phyloP scores from a whole-genome alignment of 2,113 vertebrate genomes.

The Carettochelys insculpta region DNA sequence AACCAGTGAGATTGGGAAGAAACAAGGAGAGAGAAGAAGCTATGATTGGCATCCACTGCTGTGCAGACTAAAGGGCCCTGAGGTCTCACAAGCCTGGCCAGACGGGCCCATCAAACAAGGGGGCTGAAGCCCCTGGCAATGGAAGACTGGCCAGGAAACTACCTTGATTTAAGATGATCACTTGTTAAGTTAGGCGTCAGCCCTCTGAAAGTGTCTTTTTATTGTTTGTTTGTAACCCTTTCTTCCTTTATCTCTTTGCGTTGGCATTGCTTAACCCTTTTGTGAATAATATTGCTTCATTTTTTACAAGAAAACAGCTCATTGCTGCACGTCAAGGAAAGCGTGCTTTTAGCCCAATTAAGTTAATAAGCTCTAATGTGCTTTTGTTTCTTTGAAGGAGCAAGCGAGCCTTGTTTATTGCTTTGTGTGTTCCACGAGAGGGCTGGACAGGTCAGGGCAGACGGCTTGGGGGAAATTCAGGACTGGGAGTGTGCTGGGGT shows the following conservation, averaged over 20 bases:
- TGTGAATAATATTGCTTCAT: neutral
- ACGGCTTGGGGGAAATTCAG: neutral
- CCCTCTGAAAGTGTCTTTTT: neutral
- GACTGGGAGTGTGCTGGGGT: neutral
- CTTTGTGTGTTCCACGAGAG: neutral
- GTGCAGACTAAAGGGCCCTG: neutral
- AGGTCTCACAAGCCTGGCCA: neutral
- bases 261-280: neutral
- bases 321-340: neutral
- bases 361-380: neutral
- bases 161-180: neutral
- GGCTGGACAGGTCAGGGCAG: neutral
- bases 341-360: neutral
- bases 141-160: neutral
- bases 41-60: neutral
- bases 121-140: neutral
- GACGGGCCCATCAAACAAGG: neutral
- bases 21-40: neutral
- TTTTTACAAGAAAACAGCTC: neutral
- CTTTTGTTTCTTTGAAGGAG: neutral
- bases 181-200: neutral
- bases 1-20: neutral
- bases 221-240: neutral
- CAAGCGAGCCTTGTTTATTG: neutral
- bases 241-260: neutral